Evolutionary conservation across 2,797 vertebrate genomes (phyloP).

Genomic region (Menidia menidia): DNA sequence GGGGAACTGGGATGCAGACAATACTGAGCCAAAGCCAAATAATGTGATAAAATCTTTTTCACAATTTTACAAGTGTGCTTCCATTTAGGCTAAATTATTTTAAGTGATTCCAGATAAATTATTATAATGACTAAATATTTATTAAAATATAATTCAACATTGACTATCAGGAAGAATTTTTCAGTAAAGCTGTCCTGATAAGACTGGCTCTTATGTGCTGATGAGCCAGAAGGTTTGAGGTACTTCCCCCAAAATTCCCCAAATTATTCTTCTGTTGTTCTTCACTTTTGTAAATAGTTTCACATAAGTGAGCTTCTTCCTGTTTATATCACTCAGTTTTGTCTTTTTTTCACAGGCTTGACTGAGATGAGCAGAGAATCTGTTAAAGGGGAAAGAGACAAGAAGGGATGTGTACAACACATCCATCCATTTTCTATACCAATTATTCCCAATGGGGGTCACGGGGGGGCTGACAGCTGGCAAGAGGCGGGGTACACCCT

Average conservation of each 20-base stretch:
- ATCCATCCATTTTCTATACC: neutral
- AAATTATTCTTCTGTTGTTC: conserved; percentile 47
- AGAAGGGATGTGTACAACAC: neutral
- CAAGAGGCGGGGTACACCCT: too few species aligned
- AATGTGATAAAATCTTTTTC: neutral
- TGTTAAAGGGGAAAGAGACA: neutral
- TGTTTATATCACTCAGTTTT: conserved; percentile 39
- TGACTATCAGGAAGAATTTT: conserved; percentile 12
- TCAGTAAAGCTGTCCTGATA: conserved; percentile 1
- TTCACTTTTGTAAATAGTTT: conserved; percentile 34
- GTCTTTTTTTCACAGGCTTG: conserved; percentile 49
- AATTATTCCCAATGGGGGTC: too few species aligned
- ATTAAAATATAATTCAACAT: conserved; percentile 3
- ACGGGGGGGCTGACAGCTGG: too few species aligned
- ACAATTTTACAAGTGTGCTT: neutral
- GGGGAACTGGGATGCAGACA: neutral
- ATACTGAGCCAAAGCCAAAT: neutral
- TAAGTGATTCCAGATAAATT: neutral
- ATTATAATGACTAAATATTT: neutral
- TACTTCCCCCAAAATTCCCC: conserved; percentile 51
- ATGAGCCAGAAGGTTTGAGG: conserved; percentile 9
- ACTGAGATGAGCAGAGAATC: conserved; percentile 15
- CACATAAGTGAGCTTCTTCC: conserved; percentile 22
- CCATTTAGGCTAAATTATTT: neutral
- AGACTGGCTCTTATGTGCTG: conserved; percentile 14